Evolutionary conservation across 2,113 vertebrate genomes (phyloP), one percentile per base, ranked within the genome.

Genomic region (Gymnarchus niloticus): DNA sequence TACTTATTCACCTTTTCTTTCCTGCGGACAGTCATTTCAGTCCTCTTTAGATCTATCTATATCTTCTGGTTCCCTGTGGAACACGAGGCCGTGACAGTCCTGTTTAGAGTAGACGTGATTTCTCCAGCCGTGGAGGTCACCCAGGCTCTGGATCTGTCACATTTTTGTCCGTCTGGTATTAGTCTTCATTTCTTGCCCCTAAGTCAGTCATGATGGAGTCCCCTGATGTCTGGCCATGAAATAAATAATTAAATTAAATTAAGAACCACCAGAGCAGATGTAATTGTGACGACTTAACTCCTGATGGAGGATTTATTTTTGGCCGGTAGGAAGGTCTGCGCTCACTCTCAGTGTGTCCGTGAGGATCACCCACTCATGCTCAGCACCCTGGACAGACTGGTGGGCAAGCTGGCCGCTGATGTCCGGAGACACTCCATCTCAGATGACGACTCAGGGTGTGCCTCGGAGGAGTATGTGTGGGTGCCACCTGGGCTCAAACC

Each of bases 401-500:
- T 87, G 92, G 92, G 54, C 87, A 98, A 96, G 84, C 93, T 96
- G 0, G 90, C 93, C 12, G 93, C 95, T 0, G 97, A 95, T n/a
- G 98, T 97, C 89, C 97, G 98, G 92, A 93, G 96, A 90, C 98
- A 97, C 89, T 99, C 98, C 91, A 97, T 97, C 0, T 99, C 98
- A 0, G 98, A 99, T 0, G 97, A 98, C 0, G 98, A 99, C 87
- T 99, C 97, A 0, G 98, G 98, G 17, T 99, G 97, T 33, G 97
- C 97, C 0, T 87, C 98, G 92, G 98, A 99, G 91, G 98, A 99
- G 90, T 99, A 99, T 0, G 94, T 97, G 0, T 99, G 98, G 98
- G 98, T 99, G 6, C 98, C 98, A 2, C 97, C 97, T 0, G 97
- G 97, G 83, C 95, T 99, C 69, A 92, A 96, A 76, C 96, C 96